phyloP scores from a whole-genome alignment of 2,113 vertebrate species.

The Mobula hypostoma region DNA sequence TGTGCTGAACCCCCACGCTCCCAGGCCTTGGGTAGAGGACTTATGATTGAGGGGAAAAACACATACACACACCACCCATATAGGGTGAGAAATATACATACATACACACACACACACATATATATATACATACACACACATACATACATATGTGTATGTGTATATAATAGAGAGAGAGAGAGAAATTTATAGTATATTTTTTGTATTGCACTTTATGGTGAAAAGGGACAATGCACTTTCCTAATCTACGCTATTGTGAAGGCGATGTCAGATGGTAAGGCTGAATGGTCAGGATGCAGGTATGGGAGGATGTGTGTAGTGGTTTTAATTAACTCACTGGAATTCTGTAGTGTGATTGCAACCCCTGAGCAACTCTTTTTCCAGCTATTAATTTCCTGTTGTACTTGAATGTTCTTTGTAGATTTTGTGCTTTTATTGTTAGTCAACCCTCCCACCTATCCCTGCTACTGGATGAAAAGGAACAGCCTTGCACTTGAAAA shows the following conservation, averaged over 20 bases:
- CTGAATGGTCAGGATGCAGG: background rate
- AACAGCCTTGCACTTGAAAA: background rate
- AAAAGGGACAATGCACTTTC: background rate
- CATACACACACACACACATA: too few species aligned
- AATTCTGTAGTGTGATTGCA: background rate
- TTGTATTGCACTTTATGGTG: too few species aligned
- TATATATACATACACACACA: too few species aligned
- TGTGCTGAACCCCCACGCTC: too few species aligned
- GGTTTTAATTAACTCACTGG: background rate
- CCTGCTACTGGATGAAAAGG: background rate
- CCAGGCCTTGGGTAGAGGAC: too few species aligned
- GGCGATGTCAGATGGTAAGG: too few species aligned
- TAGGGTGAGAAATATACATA: too few species aligned
- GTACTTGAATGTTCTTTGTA: background rate
- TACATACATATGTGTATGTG: too few species aligned
- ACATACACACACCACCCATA: too few species aligned
- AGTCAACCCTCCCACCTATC: background rate
- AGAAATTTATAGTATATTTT: too few species aligned
- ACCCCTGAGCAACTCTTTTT: background rate
- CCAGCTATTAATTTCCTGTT: background rate
- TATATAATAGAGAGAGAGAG: too few species aligned
- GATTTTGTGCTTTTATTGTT: background rate
- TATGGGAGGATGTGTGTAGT: background rate
- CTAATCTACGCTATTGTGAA: background rate
- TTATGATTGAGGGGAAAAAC: too few species aligned